These are phyloP conservation scores for Canis aureus DNA, from an alignment of 2,113 vertebrate genomes.

Conservation along the genomic window DNA sequence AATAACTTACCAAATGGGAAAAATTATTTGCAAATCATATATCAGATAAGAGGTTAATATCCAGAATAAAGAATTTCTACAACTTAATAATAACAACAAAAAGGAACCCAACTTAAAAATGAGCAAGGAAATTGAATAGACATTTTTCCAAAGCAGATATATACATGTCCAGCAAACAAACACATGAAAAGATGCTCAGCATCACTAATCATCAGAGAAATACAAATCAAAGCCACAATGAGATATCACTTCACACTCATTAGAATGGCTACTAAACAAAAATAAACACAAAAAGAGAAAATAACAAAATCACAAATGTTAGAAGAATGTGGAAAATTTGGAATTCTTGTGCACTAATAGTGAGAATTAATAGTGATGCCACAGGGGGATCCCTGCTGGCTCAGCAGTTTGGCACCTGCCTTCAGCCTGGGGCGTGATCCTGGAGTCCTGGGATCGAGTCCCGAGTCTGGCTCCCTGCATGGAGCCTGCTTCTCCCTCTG, in stretches of 20 bases:
- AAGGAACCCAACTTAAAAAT: background rate
- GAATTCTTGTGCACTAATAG: background rate
- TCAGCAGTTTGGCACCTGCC: no score
- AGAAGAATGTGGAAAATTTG: background rate
- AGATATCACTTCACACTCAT: background rate
- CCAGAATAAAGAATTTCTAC: background rate
- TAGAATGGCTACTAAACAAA: background rate
- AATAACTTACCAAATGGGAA: background rate
- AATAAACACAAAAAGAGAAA: background rate
- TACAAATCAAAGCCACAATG: background rate
- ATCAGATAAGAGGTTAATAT: background rate
- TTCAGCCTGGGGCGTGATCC: no score
- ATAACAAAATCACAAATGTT: background rate
- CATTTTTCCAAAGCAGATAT: background rate
- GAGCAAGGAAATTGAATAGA: background rate
- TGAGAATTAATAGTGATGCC: background rate
- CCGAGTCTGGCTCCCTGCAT: no score
- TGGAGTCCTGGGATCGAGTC: no score
- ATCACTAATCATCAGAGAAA: background rate
- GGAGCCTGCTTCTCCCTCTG: no score
- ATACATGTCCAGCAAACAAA: background rate
- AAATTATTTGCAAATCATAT: slow-evolving; percentile 8
- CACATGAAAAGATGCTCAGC: background rate
- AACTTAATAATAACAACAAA: background rate
- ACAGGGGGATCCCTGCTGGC: no score